phyloP scores from a whole-genome alignment of 2,888 invertebrate species.

The Lysandra bellargus region DNA sequence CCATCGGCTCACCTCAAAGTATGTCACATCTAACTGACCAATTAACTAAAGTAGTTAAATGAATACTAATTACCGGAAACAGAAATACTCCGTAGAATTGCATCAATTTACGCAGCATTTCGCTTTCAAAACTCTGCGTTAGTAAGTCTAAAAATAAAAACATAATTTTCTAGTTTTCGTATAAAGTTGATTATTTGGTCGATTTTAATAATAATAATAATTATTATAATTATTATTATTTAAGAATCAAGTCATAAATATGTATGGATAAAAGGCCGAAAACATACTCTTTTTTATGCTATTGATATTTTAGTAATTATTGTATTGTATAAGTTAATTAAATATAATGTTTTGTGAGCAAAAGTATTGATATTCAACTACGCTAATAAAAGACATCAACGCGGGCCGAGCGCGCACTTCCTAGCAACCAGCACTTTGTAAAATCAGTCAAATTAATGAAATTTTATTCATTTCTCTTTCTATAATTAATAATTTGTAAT shows the following conservation, averaged over 20 bases:
- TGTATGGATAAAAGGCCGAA: too few relatives aligned
- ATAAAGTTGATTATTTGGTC: too few relatives aligned
- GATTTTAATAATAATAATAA: too few relatives aligned
- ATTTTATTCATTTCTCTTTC: not conserved
- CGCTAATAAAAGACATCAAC: not conserved
- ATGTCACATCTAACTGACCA: not conserved
- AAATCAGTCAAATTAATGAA: too few relatives aligned
- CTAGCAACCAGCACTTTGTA: not conserved
- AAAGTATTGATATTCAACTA: not conserved
- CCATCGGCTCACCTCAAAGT: not conserved
- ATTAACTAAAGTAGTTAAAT: not conserved
- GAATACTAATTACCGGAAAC: slow-evolving; percentile 9
- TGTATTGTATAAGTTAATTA: too few relatives aligned
- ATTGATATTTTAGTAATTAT: too few relatives aligned
- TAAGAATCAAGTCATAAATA: too few relatives aligned
- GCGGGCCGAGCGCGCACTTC: not conserved
- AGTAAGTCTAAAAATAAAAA: not conserved
- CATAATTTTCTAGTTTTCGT: too few relatives aligned
- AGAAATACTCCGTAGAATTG: not conserved
- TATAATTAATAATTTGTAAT: not conserved
- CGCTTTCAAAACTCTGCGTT: not conserved
- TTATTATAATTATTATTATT: too few relatives aligned
- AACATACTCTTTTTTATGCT: too few relatives aligned
- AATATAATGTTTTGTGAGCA: not conserved
- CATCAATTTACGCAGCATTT: not conserved